Base-by-base conservation (phyloP, 1,140 invertebrate species). In the Schlechtendalia chinensis region DNA sequence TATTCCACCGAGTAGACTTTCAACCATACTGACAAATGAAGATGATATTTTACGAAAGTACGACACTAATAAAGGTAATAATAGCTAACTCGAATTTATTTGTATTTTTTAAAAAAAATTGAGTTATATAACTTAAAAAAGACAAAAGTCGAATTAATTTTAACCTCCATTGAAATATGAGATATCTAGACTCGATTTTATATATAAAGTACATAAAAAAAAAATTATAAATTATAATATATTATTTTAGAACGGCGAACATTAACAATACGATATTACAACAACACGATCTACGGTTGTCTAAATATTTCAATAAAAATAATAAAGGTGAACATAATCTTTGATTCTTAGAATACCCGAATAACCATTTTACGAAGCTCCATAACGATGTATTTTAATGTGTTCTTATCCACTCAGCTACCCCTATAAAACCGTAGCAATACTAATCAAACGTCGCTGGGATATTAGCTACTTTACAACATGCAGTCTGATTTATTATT, bases 251-350 rank as follows among this genome's bases (percentile, higher is more conserved):
- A 45, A 45, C 39, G 39, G 17, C 45, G 32, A 12, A 39, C 45
- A n/a, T 45, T 69, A 16, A 69, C 58, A 59, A 59, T 16, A 59
- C 58, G 24, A 59, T 59, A 47, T 45, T 69, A 69, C 32, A 11
- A 69, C 65, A 47, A 69, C 11, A 24, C 45, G 32, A 69, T 6
- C 65, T 47, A 47, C 32, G 2, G 22, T 5, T 39, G 4, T 47
- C 32, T 69, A 45, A 69, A 45, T 69, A 69, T 69, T 69, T 69
- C 65, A 45, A 69, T 69, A 24, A 69, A 69, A 69, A 69, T 67
- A 27, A 29, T 12, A 61, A 61, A 12, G n/a, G 17, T 29, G 27
- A 54, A 6, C 6, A 6, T 17, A 19, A 19, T 19, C 19, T 19
- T 54, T 54, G 19, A 19, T 19, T 54, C 16, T 54, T 54, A 45